Evolutionary conservation across 2,797 vertebrate species (phyloP), one percentile per base, ranked within the genome.

Genomic region (Hapalemur alaotrensis): DNA sequence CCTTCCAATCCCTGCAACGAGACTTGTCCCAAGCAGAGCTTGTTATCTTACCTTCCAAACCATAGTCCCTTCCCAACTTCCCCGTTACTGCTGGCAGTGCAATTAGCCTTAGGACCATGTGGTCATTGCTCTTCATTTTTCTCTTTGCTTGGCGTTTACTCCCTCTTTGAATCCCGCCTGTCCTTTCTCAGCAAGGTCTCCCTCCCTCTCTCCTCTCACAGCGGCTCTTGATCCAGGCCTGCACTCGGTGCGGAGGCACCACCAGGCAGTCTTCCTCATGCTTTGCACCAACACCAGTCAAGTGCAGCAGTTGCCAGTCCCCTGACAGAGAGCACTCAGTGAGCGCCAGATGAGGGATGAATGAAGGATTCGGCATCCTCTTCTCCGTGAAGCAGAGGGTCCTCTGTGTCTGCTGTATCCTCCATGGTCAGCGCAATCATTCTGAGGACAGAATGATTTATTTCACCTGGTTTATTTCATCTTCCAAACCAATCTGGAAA

Each of bases 21-120:
- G 95, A 90, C 43, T 90, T 87, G 76, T 93, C 89, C 92, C 87
- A 91, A 90, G 38, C 92, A 41, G 43, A 79, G 50, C 38, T 95
- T 43, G 90, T 95, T 95, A 92, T 95, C 95, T 95, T 88, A 78
- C 76, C 92, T 89, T 78, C 67, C 76, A 73, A 89, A 92, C 54
- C 70, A 89, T 73, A 79, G 82, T 25, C 14, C 61, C 83, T 91
- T 79, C 85, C 93, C 65, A 76, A 17, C 67, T 92, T 93, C 70
- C 75, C 17, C 1, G 57, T 38, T 25, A 76, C 23, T 28, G 15
- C 48, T 52, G 69, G 59, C 22, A 48, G 80, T 7, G 12, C 88
- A 82, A 46, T 96, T 95, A 95, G 92, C 84, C 88, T 93, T 79
- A 43, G 57, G 46, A 91, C 69, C 17, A 0, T 22, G n/a, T 5